Percentiles rank a stretch among this genome's conserved stretches.
Conservation (phyloP, 2,888 invertebrate species). For the Lampropteryx suffumata region DNA sequence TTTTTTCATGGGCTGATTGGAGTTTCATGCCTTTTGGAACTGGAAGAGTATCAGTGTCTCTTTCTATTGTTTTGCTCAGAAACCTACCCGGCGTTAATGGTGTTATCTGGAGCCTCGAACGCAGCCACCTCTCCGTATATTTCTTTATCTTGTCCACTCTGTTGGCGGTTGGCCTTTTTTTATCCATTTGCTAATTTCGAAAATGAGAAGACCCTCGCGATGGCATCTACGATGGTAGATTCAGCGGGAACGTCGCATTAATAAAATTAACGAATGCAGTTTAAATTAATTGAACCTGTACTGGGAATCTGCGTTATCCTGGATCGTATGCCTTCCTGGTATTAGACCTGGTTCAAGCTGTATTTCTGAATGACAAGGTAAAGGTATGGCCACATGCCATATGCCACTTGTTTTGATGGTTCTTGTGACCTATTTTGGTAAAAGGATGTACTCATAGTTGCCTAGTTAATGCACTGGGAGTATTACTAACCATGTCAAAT, state of each 20-base stretch:
- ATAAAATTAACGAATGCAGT: constrained; percentile 80
- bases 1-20: constrained; percentile 23
- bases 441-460: too few species aligned
- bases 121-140: constrained; percentile 82
- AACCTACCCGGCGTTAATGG: constrained; percentile 80
- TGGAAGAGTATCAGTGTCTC: constrained; percentile 51
- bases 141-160: constrained; percentile 80
- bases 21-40: constrained; percentile 35
- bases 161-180: constrained; percentile 76
- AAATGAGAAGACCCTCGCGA: constrained; percentile 78
- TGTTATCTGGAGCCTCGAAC: constrained; percentile 79
- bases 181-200: constrained; percentile 81
- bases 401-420: too few species aligned
- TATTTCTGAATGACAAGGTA: background rate
- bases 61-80: constrained; percentile 69
- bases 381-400: too few species aligned
- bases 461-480: too few species aligned
- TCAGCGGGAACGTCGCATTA: constrained; percentile 69
- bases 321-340: constrained; percentile 58
- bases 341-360: constrained; percentile 35
- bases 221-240: constrained; percentile 79
- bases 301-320: constrained; percentile 69
- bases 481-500: too few species aligned
- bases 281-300: constrained; percentile 78
- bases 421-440: too few species aligned